phyloP scores from a whole-genome alignment of 2,797 vertebrate species.

The Sebastes reedi region DNA sequence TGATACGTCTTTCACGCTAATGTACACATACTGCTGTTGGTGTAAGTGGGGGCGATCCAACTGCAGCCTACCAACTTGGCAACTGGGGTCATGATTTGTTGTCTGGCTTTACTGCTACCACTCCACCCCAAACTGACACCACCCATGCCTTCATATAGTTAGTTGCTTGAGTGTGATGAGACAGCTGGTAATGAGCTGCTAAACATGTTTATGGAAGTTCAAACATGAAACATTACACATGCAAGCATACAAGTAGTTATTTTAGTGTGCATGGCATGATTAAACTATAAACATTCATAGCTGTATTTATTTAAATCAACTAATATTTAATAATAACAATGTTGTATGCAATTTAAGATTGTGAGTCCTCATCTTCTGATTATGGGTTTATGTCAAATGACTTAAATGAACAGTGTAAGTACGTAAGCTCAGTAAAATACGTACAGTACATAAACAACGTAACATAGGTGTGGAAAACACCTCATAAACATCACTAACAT shows the following conservation, averaged over 20 bases:
- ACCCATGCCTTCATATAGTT: background rate
- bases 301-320: background rate
- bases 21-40: conserved; percentile 28
- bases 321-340: background rate
- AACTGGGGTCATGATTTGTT: background rate
- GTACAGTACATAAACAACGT: no score
- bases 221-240: background rate
- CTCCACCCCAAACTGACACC: background rate
- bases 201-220: background rate
- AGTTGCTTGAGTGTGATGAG: background rate
- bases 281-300: no score
- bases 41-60: background rate
- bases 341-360: background rate
- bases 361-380: background rate
- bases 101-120: conserved; percentile 3
- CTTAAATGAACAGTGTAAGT: background rate
- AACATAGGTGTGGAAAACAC: no score
- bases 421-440: no score
- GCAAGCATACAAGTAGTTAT: no score
- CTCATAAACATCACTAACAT: no score
- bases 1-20: conserved; percentile 54
- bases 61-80: conserved; percentile 9
- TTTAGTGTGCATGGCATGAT: background rate
- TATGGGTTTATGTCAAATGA: background rate
- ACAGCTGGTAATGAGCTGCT: background rate